Conservation (phyloP, 2,797 vertebrate species). For the Aeoliscus strigatus region DNA sequence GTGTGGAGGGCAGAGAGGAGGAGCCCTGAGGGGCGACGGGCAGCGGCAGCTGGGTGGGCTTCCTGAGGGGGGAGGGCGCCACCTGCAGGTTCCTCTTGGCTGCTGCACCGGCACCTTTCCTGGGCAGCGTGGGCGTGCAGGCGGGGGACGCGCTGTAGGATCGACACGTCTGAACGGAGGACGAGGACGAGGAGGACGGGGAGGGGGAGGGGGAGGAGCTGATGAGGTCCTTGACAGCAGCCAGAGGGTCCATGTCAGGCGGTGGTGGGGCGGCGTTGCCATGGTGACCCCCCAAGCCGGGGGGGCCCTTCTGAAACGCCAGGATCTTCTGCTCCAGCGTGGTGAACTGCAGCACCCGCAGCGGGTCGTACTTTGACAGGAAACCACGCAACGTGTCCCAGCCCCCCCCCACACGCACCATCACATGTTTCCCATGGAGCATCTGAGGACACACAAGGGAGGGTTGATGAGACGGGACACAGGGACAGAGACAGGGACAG, state of each 20-base stretch:
- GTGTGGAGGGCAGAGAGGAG: constrained; percentile 42
- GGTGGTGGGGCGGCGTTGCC: constrained; percentile 59
- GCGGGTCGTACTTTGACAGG: constrained; percentile 91
- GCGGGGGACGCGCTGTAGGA: constrained; percentile 53
- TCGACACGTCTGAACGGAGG: constrained; percentile 51
- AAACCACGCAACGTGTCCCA: constrained; percentile 96
- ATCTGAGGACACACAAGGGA: too few relatives aligned
- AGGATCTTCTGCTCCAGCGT: constrained; percentile 96
- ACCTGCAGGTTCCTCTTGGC: constrained; percentile 76
- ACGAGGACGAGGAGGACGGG: constrained; percentile 39
- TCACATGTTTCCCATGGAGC: constrained; percentile 97
- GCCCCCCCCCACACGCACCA: constrained; percentile 98
- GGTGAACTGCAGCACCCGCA: constrained; percentile 91
- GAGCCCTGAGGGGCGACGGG: constrained; percentile 42
- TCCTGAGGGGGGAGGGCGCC: constrained; percentile 42
- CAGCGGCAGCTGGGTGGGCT: constrained; percentile 63
- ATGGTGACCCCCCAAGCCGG: constrained; percentile 59
- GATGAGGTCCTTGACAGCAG: constrained; percentile 75
- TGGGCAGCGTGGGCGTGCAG: constrained; percentile 69
- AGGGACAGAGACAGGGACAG: neutral
- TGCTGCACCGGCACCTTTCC: constrained; percentile 70
- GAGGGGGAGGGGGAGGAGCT: constrained; percentile 54
- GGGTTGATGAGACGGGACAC: too few relatives aligned
- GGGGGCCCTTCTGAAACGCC: constrained; percentile 88
- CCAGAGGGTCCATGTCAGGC: constrained; percentile 88